Evolutionary conservation across 2,888 invertebrate genomes (phyloP).

Genomic region (Conchocele bisecta): DNA sequence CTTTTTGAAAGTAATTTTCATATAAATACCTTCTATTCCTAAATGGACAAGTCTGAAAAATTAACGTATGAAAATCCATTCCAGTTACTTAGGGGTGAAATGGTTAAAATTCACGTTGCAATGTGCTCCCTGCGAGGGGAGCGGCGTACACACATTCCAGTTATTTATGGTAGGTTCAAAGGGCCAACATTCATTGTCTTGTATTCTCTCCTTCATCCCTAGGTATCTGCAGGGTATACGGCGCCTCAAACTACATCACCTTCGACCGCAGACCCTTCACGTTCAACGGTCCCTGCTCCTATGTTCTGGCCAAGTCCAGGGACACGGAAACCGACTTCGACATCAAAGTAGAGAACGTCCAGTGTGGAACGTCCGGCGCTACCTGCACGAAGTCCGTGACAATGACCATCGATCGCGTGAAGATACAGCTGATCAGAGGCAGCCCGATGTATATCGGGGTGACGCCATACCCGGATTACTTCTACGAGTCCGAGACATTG

Average conservation of each 20-base stretch:
- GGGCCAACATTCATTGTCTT: too few species aligned
- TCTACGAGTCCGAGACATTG: slow-evolving; percentile 36
- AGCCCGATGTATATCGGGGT: slow-evolving; percentile 65
- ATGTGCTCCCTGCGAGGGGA: too few species aligned
- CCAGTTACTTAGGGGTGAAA: too few species aligned
- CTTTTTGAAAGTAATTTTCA: too few species aligned
- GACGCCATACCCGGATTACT: slow-evolving; percentile 49
- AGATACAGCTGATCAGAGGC: slow-evolving; percentile 64
- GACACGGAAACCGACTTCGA: slow-evolving; percentile 82
- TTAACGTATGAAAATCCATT: too few species aligned
- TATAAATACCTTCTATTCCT: too few species aligned
- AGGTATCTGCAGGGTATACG: slow-evolving; percentile 90
- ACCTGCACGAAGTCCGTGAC: slow-evolving; percentile 89
- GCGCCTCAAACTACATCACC: slow-evolving; percentile 93
- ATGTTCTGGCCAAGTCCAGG: slow-evolving; percentile 85
- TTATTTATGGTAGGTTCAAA: too few species aligned
- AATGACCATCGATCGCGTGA: slow-evolving; percentile 39
- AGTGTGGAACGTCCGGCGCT: slow-evolving; percentile 92
- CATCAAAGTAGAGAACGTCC: slow-evolving; percentile 91
- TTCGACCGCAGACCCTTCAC: slow-evolving; percentile 92
- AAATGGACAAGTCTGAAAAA: too few species aligned
- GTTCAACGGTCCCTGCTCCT: slow-evolving; percentile 94
- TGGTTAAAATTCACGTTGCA: too few species aligned
- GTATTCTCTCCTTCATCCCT: too few species aligned
- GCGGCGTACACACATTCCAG: too few species aligned